Conservation (phyloP, 2,113 vertebrate genomes). For the Muntiacus reevesi region DNA sequence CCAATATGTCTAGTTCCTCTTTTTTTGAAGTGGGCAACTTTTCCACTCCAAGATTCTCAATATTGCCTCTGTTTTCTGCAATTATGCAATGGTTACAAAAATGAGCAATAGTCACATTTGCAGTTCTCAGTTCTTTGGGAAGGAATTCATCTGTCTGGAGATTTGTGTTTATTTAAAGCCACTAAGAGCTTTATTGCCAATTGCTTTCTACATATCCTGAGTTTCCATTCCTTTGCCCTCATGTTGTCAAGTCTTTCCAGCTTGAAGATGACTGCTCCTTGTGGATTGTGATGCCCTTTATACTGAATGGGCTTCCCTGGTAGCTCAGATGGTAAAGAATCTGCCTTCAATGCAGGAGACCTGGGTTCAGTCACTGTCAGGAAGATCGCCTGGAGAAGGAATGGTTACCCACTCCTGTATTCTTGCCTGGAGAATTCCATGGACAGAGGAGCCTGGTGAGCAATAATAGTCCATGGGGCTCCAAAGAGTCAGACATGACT, state of each 20-base stretch:
- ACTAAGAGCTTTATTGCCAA: background rate
- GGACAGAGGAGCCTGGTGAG: background rate
- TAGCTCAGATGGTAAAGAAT: background rate
- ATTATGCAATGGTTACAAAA: conserved; percentile 42
- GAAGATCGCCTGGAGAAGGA: background rate
- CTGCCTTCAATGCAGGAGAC: background rate
- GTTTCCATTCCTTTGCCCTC: background rate
- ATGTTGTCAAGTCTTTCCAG: background rate
- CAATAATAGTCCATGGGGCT: background rate
- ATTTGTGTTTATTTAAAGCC: conserved; percentile 25
- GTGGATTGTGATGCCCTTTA: background rate
- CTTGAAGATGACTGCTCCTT: background rate
- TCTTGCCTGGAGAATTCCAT: background rate
- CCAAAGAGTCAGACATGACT: background rate
- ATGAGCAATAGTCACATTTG: conserved; percentile 34
- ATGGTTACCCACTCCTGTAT: background rate
- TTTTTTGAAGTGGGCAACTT: background rate
- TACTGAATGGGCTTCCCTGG: background rate
- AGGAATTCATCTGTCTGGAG: conserved; percentile 34
- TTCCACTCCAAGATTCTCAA: background rate
- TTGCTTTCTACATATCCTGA: background rate
- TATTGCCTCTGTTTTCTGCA: conserved; percentile 4
- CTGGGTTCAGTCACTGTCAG: background rate
- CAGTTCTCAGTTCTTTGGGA: background rate
- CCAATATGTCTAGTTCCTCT: background rate